These are phyloP conservation scores for Xestia rhomboidea DNA, from an alignment of 2,888 invertebrate genomes.

Conservation along the genomic window DNA sequence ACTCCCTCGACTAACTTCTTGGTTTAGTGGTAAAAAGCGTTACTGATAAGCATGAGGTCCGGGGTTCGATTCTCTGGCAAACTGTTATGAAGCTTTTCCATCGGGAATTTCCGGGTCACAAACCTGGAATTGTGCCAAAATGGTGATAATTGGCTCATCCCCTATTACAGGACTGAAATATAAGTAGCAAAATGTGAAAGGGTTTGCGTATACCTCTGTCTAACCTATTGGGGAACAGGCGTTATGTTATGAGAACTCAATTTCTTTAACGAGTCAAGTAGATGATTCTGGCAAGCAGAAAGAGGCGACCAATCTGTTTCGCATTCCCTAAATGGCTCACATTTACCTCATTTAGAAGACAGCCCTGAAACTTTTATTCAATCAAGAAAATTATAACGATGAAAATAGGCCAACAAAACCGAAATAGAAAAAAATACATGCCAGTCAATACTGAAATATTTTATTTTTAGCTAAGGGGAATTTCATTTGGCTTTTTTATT, in stretches of 20 bases:
- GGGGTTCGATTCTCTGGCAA: too few relatives aligned
- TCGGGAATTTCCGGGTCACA: too few relatives aligned
- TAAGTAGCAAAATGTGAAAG: neutral
- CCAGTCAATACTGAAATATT: neutral
- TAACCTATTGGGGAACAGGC: neutral
- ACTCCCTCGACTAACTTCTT: too few relatives aligned
- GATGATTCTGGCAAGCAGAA: neutral
- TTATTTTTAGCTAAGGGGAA: neutral
- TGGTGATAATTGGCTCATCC: too few relatives aligned
- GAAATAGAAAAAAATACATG: neutral
- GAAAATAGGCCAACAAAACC: neutral
- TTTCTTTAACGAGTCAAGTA: neutral
- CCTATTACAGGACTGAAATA: neutral
- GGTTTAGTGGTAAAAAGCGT: too few relatives aligned
- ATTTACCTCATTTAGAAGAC: neutral
- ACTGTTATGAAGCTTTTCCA: too few relatives aligned
- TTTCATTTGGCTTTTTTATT: slow-evolving; percentile 8
- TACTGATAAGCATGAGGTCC: too few relatives aligned
- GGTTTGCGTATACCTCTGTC: too few relatives aligned
- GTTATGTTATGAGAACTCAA: neutral
- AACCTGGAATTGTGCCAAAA: too few relatives aligned
- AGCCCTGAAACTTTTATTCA: neutral
- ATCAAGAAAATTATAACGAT: slow-evolving; percentile 1
- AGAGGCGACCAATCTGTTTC: neutral
- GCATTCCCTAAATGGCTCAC: neutral